phyloP scores from a whole-genome alignment of 2,113 vertebrate species.

The Emydocephalus ijimae region DNA sequence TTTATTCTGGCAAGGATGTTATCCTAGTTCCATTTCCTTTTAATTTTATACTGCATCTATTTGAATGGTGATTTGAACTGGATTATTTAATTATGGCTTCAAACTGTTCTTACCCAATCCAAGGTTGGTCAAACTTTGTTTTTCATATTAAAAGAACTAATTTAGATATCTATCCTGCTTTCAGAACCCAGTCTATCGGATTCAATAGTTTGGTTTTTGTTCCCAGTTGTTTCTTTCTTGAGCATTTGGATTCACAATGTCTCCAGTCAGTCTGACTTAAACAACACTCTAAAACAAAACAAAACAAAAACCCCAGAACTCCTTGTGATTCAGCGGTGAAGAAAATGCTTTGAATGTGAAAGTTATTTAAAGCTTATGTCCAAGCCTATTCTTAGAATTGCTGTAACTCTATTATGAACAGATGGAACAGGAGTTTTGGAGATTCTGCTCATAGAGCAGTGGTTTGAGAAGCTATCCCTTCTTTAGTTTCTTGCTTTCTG shows the following conservation, averaged over 20 bases:
- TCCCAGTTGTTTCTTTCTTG: neutral
- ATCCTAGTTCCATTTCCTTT: neutral
- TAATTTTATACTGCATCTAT: neutral
- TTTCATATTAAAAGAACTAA: neutral
- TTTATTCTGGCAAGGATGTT: neutral
- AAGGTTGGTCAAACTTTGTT: neutral
- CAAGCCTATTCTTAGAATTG: neutral
- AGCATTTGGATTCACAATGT: neutral
- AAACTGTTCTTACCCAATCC: neutral
- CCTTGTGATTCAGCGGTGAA: neutral
- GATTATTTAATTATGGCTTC: neutral
- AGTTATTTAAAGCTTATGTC: neutral
- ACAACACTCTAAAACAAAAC: neutral
- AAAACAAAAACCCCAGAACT: neutral
- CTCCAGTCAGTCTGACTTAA: neutral
- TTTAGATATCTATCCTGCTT: neutral
- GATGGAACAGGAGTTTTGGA: neutral
- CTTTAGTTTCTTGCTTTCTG: neutral
- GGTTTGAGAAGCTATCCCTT: neutral
- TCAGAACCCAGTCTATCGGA: neutral
- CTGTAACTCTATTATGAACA: neutral
- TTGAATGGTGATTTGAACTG: neutral
- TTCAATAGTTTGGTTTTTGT: neutral
- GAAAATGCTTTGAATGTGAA: neutral
- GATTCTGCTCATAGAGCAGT: neutral